phyloP scores from a whole-genome alignment of 2,888 invertebrate genomes.

The Drosophila phalerata region DNA sequence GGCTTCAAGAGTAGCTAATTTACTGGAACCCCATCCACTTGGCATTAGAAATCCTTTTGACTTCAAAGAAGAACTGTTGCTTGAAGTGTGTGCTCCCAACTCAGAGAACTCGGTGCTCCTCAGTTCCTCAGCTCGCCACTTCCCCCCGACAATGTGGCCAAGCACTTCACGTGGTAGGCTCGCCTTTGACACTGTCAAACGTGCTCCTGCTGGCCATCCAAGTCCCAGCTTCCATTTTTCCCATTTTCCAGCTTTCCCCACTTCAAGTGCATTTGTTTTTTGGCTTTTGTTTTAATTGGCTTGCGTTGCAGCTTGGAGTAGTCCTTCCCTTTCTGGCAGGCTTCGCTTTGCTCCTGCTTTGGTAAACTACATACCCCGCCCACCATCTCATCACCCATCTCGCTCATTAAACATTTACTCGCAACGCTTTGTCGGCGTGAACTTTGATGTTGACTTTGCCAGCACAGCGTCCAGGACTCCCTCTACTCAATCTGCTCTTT shows the following conservation, averaged over 20 bases:
- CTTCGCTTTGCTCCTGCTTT: conserved; percentile 35
- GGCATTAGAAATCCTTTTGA: conserved; percentile 65
- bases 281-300: conserved; percentile 82
- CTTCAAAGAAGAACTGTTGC: conserved; percentile 80
- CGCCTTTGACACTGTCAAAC: conserved; percentile 79
- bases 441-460: conserved; percentile 81
- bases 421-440: conserved; percentile 82
- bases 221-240: conserved; percentile 11
- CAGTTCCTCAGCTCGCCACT: background rate
- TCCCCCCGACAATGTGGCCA: conserved; percentile 62
- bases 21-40: conserved; percentile 50
- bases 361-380: conserved; percentile 31
- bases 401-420: conserved; percentile 81
- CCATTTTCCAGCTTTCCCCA: conserved; percentile 28
- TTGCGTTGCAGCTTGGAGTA: conserved; percentile 67
- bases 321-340: conserved; percentile 16
- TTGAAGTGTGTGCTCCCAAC: conserved; percentile 57
- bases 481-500: background rate
- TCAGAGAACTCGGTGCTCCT: background rate
- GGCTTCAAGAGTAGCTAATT: conserved; percentile 65
- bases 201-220: conserved; percentile 30
- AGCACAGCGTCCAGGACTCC: conserved; percentile 39
- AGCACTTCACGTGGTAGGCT: conserved; percentile 73
- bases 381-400: conserved; percentile 15
- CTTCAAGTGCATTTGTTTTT: conserved; percentile 78